Evolutionary conservation across 2,113 vertebrate genomes (phyloP).

Genomic region (Psittacara wagleri): DNA sequence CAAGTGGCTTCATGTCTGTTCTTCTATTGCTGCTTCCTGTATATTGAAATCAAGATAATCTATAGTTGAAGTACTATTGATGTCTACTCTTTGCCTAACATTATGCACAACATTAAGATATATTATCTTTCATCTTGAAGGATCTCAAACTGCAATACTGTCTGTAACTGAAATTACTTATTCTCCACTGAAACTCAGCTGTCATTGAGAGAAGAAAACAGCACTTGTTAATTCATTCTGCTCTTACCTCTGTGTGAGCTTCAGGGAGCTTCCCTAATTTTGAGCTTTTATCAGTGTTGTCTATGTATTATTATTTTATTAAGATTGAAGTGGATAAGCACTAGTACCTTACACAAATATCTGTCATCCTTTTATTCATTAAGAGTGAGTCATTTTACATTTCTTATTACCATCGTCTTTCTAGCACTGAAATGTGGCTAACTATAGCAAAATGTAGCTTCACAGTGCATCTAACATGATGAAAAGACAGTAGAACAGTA

Average conservation of each 20-base stretch:
- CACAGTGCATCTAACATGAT: background rate
- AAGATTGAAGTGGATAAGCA: background rate
- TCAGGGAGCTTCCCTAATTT: background rate
- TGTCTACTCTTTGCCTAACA: background rate
- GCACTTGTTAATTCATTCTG: background rate
- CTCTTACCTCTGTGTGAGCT: background rate
- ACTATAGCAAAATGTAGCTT: background rate
- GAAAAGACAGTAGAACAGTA: background rate
- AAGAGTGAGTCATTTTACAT: background rate
- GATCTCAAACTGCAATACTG: background rate
- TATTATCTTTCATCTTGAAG: background rate
- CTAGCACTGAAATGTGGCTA: background rate
- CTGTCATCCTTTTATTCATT: background rate
- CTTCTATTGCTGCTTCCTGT: background rate
- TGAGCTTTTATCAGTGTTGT: background rate
- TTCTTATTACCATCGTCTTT: background rate
- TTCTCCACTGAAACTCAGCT: background rate
- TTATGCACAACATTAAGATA: background rate
- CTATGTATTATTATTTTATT: background rate
- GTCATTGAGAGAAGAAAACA: background rate
- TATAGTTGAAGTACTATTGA: background rate
- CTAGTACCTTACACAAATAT: background rate
- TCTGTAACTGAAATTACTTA: background rate
- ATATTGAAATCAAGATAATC: background rate
- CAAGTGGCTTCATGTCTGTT: background rate